These are phyloP conservation scores for Hedya salicella DNA, from an alignment of 2,888 invertebrate genomes.

Conservation along the genomic window DNA sequence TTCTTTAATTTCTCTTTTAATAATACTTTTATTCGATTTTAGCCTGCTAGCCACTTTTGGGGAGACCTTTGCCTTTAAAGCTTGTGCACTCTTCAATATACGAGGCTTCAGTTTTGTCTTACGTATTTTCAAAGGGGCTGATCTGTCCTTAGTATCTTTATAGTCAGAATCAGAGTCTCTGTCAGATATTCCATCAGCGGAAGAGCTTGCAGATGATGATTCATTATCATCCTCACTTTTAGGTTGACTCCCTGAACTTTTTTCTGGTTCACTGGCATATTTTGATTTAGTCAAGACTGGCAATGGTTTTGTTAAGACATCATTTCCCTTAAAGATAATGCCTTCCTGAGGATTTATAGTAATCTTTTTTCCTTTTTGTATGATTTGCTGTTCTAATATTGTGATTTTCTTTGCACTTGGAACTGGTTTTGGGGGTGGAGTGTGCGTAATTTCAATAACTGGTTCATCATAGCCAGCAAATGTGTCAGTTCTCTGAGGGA, in stretches of 20 bases:
- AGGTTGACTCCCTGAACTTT: conserved; percentile 60
- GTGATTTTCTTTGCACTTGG: conserved; percentile 79
- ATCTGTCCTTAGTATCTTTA: conserved; percentile 76
- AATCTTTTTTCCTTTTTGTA: conserved; percentile 81
- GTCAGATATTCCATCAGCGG: conserved; percentile 84
- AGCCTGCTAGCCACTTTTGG: conserved; percentile 66
- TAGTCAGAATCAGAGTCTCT: conserved; percentile 87
- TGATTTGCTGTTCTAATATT: conserved; percentile 78
- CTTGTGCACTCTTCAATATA: conserved; percentile 65
- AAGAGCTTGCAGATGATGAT: conserved; percentile 77
- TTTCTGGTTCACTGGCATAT: conserved; percentile 59
- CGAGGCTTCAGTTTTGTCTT: conserved; percentile 72
- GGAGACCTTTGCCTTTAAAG: conserved; percentile 60
- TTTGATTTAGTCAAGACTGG: conserved; percentile 66
- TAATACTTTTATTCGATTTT: conserved; percentile 63
- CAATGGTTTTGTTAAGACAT: conserved; percentile 70
- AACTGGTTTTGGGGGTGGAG: conserved; percentile 75
- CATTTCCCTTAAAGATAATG: conserved; percentile 73
- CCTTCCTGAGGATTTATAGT: conserved; percentile 68
- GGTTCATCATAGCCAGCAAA: conserved; percentile 72
- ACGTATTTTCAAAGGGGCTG: conserved; percentile 62
- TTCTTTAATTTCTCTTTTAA: conserved; percentile 72
- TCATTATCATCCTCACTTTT: conserved; percentile 81
- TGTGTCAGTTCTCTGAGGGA: conserved; percentile 67
- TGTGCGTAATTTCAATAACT: conserved; percentile 76